Base-by-base conservation (phyloP, 2,888 invertebrate genomes). In the Aphidoletes aphidimyza region DNA sequence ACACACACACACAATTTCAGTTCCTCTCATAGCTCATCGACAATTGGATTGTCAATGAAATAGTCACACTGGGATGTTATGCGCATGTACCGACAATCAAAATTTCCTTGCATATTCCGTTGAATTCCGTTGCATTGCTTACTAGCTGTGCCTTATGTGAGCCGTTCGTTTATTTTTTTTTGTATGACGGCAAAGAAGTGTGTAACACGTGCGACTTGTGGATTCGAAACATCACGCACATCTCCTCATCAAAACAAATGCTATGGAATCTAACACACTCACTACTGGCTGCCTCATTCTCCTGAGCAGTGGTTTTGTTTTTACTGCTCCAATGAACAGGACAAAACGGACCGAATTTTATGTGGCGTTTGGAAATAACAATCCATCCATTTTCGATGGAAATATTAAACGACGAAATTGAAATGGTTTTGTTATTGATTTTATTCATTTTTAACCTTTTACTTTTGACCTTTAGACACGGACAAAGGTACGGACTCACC, bases 171-270 rank as follows among this genome's bases (percentile, higher is more conserved):
- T n/a, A n/a, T n/a, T n/a, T n/a, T n/a, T n/a, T n/a, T n/a, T n/a
- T n/a, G n/a, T n/a, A n/a, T n/a, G n/a, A n/a, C n/a, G 54, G 22
- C n/a, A 30, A 69, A 30, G 0, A 30, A 30, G 30, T 14, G 30
- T 69, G n/a, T n/a, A n/a, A 30, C 69, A 69, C 69, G 69, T 69
- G 69, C 69, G 26, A 69, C 69, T 69, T 69, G 69, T 69, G 69
- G 69, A 69, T 69, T 69, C 69, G 69, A 69, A 69, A 34, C 34
- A 69, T 30, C 14, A 69, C 69, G 34, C 69, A 69, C 34, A 69
- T 30, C 26, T 69, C 34, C 1, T 0, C 54, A 69, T 69, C 54
- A 69, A 69, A 30, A 26, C 69, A 69, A 42, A 69, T 69, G 11
- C 30, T 22, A 54, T 54, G 54, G 54, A 54, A 54, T 54, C 22